These are phyloP conservation scores for Acinonyx jubatus DNA, from an alignment of 2,113 vertebrate genomes.

Conservation along the genomic window DNA sequence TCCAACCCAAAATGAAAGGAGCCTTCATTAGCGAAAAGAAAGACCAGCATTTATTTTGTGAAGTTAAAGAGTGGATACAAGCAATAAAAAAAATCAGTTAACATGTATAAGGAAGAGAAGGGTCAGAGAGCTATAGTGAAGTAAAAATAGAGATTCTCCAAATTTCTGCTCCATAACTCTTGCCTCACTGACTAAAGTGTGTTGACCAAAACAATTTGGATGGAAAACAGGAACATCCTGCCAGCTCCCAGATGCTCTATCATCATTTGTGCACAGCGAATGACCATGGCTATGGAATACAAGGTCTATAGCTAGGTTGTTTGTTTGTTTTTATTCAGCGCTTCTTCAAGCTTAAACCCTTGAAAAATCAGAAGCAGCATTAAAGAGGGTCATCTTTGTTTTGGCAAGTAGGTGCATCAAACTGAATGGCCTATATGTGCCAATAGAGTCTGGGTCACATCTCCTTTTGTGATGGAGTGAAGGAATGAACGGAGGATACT, in stretches of 20 bases:
- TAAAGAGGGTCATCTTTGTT: background rate
- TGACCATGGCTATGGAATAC: background rate
- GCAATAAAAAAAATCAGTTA: background rate
- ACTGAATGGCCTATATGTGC: background rate
- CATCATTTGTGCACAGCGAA: background rate
- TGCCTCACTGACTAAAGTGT: background rate
- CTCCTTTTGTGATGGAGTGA: background rate
- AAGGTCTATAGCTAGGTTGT: background rate
- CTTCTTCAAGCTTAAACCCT: background rate
- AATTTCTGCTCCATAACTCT: constrained; percentile 4
- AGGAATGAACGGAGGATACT: background rate
- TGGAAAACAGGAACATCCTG: background rate
- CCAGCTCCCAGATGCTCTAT: background rate
- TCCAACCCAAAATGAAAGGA: constrained; percentile 35
- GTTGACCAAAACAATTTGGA: background rate
- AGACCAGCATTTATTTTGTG: background rate
- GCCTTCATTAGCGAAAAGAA: constrained; percentile 14
- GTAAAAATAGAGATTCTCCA: constrained; percentile 35
- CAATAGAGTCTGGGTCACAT: background rate
- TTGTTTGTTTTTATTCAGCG: background rate
- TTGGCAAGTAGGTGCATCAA: background rate
- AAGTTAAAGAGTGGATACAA: background rate
- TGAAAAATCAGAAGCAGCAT: background rate
- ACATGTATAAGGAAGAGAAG: background rate
- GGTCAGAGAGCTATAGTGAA: background rate